Base-by-base conservation (phyloP, 2,888 invertebrate species). In the Tinea semifulvella region DNA sequence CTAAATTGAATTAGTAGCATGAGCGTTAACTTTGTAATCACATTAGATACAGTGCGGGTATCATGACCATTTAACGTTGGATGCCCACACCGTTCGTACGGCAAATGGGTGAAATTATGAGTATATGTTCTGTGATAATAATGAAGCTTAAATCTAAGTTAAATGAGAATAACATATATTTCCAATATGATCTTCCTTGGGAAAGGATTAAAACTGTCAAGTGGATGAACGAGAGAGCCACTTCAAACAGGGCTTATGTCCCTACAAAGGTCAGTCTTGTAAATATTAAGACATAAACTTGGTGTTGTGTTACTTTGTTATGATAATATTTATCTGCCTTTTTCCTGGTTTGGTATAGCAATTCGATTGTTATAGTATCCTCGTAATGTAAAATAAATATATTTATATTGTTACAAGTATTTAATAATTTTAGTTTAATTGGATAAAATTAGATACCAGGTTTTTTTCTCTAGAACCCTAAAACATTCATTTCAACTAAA, bases 151-250 rank as follows among this genome's bases (percentile, higher is more conserved):
- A 79, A 72, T 76, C 79, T 59, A 80, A 79, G 64, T 75, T 74
- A 60, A 73, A 73, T 61, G 67, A 77, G 56, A 79, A 70, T 61
- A 75, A 74, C 57, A 60, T 75, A 58, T 69, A 68, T 68, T 76
- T 79, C 52, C 69, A 74, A 54, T 74, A 59, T 55, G 69, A 77
- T 65, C 56, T 76, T 56, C 73, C 76, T 18, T 74, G 73, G 77
- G 68, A 76, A 53, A 77, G 64, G 56, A 59, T 80, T 13, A 76
- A 72, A 54, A 47, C 65, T 39, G 81, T 89, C 45, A 86, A 88
- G 74, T 92, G 92, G 92, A 92, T 89, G 86, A 93, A 93, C 75
- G 83, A 85, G 56, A 85, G 84, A 60, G 91, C 92, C 42, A 80
- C 83, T 47, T 83, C 87, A 22, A 88, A 89, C 61, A 86, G 87